Evolutionary conservation across 2,888 invertebrate species (phyloP), one percentile per base, ranked within the genome.

Genomic region (Callyntrura sp.): DNA sequence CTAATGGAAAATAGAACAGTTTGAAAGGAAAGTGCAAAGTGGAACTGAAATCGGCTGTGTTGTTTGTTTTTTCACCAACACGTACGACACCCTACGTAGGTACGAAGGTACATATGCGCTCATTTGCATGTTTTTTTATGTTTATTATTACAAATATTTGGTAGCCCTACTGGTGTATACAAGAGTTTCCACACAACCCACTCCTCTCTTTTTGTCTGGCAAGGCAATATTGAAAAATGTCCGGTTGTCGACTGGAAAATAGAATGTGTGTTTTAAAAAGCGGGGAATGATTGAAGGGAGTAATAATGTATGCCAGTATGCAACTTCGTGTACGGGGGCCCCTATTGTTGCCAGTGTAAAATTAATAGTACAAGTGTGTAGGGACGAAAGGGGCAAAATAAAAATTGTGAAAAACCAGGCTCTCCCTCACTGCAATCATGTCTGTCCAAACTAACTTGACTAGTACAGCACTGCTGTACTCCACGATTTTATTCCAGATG

Each of bases 211-310:
- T 11, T 60, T 60, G 23, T 60, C 12, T 51, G n/a, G 51, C n/a
- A 11, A 11, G 2, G 51, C 51, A n/a, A 51, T 51, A 51, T n/a
- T 51, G 51, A 51, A 35, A 35, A 35, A 35, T 35, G 35, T 35
- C 35, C 35, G 35, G 35, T 35, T 2, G 2, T 35, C 3, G 35
- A 35, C 35, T 35, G 35, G 6, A 35, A 35, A n/a, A 4, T 60
- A 60, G 17, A 11, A 20, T 20, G 2, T 60, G 20, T 17, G 17
- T 60, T 20, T 2, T 60, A n/a, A 28, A 8, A 28, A 6, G 35
- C 35, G 68, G 11, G 17, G 17, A 68, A 17, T 68, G 68, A 35
- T 68, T 68, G 68, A 68, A 68, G n/a, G 25, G 65, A 35, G 28
- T n/a, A 65, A 60, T 51, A 60, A 60, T 60, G 17, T 60, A 60